Evolutionary conservation across 2,888 invertebrate genomes (phyloP), one percentile per base, ranked within the genome.

Genomic region (Caradrina clavipalpis): DNA sequence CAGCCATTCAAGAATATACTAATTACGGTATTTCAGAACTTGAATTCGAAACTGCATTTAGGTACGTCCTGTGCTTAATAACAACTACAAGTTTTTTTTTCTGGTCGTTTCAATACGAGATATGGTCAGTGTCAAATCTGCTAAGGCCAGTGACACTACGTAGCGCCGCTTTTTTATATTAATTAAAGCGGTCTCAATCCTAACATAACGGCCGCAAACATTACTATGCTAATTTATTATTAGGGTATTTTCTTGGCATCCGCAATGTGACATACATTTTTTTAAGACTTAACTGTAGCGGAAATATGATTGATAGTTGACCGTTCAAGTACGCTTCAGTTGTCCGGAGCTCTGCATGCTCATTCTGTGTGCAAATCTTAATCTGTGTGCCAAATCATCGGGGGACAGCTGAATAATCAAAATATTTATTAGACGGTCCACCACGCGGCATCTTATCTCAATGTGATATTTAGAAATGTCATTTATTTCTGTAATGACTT

Each of bases 161-260:
- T 89, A 87, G 91, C 92, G 92, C 92, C 92, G 84, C 85, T 90
- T 93, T 89, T 92, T 92, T 92, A 90, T 88, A 92, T 91, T 94
- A 94, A 95, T 94, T 93, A 94, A 93, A 89, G 86, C 90, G 94
- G 88, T 89, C 93, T 92, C 94, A 93, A 94, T 94, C 93, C 92
- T 88, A 90, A 91, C 86, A 92, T 95, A 95, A 95, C 95, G 95
- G 95, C 91, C 81, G 81, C 89, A 89, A 90, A 91, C 93, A 94
- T 95, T 94, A 94, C 92, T 95, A 95, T 95, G 95, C 93, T 92
- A 95, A 95, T 96, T 94, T 94, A 95, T 95, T 94, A 93, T 94
- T 93, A 91, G 92, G 94, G 93, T 94, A 93, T 93, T 94, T 95
- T 93, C 93, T 93, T 90, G 90, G 89, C 93, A 94, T 94, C 94